phyloP scores from a whole-genome alignment of 1,140 invertebrate genomes.

The Eumaeus atala region DNA sequence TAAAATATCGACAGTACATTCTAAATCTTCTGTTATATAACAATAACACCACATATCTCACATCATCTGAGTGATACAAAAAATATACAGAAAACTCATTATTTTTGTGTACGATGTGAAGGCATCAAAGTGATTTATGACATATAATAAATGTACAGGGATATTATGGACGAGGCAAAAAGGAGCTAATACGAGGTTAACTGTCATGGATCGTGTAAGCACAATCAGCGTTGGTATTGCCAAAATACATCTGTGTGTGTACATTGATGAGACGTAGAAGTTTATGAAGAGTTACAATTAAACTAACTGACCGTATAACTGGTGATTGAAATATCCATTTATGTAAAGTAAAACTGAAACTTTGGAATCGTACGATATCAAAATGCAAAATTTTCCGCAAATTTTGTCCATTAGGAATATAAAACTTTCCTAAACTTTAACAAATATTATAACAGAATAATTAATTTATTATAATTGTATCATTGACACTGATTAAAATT shows the following conservation, averaged over 20 bases:
- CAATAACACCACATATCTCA: neutral
- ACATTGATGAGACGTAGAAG: too few relatives aligned
- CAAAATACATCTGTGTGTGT: neutral
- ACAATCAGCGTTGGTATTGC: conserved; percentile 6
- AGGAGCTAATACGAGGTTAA: conserved; percentile 1
- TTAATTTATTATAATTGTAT: too few relatives aligned
- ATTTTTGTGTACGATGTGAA: conserved; percentile 9
- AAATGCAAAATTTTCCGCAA: too few relatives aligned
- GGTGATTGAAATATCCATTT: too few relatives aligned
- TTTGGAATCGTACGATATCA: too few relatives aligned
- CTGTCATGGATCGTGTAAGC: neutral
- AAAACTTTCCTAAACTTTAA: too few relatives aligned
- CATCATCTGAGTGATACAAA: neutral
- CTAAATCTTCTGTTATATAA: neutral
- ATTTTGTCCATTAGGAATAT: too few relatives aligned
- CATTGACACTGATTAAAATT: too few relatives aligned
- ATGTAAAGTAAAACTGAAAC: too few relatives aligned
- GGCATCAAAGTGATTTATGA: conserved; percentile 10
- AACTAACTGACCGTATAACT: too few relatives aligned
- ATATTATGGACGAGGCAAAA: conserved; percentile 11
- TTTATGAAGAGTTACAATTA: too few relatives aligned
- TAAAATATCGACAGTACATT: neutral
- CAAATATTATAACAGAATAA: too few relatives aligned
- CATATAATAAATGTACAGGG: conserved; percentile 10
- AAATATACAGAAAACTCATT: conserved; percentile 9